Base-by-base conservation (phyloP, 2,113 vertebrate genomes). In the Hoplias malabaricus region DNA sequence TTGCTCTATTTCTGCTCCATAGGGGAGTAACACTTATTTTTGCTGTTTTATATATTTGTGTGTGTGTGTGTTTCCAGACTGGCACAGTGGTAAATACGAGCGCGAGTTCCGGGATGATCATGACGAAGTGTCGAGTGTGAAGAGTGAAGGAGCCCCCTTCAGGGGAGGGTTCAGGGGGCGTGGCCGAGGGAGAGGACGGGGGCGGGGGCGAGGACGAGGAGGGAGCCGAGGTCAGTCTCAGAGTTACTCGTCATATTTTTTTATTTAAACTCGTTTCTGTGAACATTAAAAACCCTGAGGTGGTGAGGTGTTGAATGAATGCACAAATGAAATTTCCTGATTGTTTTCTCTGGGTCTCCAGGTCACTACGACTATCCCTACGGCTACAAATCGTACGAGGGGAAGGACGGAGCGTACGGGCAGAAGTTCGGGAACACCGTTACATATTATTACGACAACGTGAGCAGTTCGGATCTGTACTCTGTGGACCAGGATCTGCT, bases 381-480 rank as follows among this genome's bases (percentile, higher is more conserved):
- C 1, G 87, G 94, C 66, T 98, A 97, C 91, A 95, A 97, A 81
- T 93, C 94, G 53, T 97, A 93, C 0, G 95, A 98, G 2, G 86
- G 90, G 75, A 92, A 95, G 0, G 97, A 98, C 0, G 92, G 93
- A 0, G 85, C 94, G n/a, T 94, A 91, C 14, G 87, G 92, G 2
- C 95, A 95, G 86, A 99, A 99, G 81, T 98, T 94, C 0, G 85
- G 92, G 77, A 95, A 93, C 90, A 94, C 96, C 0, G 94, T 97
- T 77, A 99, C 97, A 40, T 99, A 99, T 88, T 99, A 99, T 86
- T 99, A 98, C 0, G 97, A 99, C 93, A 98, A 96, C 84, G 93
- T 97, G 92, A 98, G 96, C 91, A 99, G 95, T 79, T 94, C 92
- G 0, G 97, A 99, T 76, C 91, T 99, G 0, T 99, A 94, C 88